These are phyloP conservation scores for Ailuropoda melanoleuca DNA, from an alignment of 2,113 vertebrate genomes.

Conservation along the genomic window DNA sequence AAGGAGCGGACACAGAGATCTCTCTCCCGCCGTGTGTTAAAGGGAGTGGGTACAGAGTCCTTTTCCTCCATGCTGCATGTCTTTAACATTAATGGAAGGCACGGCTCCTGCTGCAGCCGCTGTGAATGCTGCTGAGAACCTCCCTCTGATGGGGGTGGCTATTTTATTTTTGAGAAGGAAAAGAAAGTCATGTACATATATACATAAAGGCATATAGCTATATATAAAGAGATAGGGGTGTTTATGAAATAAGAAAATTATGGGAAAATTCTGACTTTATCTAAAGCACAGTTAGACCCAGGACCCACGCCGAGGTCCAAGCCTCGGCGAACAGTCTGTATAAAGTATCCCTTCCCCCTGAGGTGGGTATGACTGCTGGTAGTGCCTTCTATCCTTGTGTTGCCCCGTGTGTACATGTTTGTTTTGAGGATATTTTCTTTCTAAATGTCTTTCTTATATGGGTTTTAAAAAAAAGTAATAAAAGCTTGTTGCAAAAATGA, in stretches of 20 bases:
- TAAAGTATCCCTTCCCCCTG: slow-evolving; percentile 26
- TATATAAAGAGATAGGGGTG: slow-evolving; percentile 56
- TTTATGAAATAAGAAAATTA: slow-evolving; percentile 48
- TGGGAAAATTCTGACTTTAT: slow-evolving; percentile 37
- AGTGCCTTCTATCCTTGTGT: slow-evolving; percentile 84
- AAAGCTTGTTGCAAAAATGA: slow-evolving; percentile 82
- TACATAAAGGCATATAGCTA: slow-evolving; percentile 61
- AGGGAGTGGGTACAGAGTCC: neutral
- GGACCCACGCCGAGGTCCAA: slow-evolving; percentile 16
- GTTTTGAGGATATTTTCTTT: slow-evolving; percentile 66
- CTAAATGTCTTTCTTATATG: slow-evolving; percentile 71
- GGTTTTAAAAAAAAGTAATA: slow-evolving; percentile 79
- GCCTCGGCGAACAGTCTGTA: neutral
- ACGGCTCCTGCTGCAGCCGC: slow-evolving; percentile 81
- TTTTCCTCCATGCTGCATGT: slow-evolving; percentile 73
- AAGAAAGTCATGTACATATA: slow-evolving; percentile 38
- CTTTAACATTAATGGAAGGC: slow-evolving; percentile 76
- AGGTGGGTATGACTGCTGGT: slow-evolving; percentile 73
- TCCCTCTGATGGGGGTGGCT: slow-evolving; percentile 68
- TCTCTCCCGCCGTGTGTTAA: neutral
- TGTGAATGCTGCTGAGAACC: slow-evolving; percentile 85
- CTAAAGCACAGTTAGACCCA: slow-evolving; percentile 57
- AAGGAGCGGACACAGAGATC: too few relatives aligned
- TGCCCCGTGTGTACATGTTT: slow-evolving; percentile 57
- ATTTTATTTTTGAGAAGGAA: slow-evolving; percentile 74